Evolutionary conservation across 2,113 vertebrate genomes (phyloP), one percentile per base, ranked within the genome.

Genomic region (Mesembrinibis cayennensis): DNA sequence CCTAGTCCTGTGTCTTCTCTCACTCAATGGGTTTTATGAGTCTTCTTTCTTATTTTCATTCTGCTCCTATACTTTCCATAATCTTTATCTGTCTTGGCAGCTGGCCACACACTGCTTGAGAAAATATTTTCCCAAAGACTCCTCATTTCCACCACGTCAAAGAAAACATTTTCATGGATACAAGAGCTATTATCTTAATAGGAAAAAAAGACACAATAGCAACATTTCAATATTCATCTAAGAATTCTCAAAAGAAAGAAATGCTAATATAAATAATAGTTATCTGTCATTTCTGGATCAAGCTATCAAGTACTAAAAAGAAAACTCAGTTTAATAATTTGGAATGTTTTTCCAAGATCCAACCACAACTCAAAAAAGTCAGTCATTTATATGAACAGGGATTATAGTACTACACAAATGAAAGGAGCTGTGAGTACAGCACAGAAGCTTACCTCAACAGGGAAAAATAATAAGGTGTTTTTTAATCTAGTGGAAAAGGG

Each of bases 41-140:
- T 76, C 26, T 76, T 65, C 30, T 52, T 79, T 73, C 44, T 49
- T 52, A 32, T 73, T 92, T 92, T 95, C 69, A 23, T 63, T 84
- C 63, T 87, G 58, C 42, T 78, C 38, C 69, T 81, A 38, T 22
- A 26, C 40, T 93, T 95, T 47, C 85, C 38, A 42, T 66, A 69
- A 70, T 66, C 44, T 86, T 62, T 92, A 47, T 95, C 80, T 95
- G 38, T 61, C 82, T 82, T 91, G 95, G 93, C 89, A 63, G 47
- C 59, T 84, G 63, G 87, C 91, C 80, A 78, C 47, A 30, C 9
- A 15, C 26, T 50, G 56, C 91, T 87, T 71, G 70, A 77, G 58
- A 95, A 97, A 95, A 84, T 95, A 94, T 94, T 94, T 96, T 97
- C 85, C 85, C 83, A 83, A 95, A 78, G 76, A n/a, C 63, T 59